Base-by-base conservation (phyloP, 2,113 vertebrate genomes). In the Azemiops feae region DNA sequence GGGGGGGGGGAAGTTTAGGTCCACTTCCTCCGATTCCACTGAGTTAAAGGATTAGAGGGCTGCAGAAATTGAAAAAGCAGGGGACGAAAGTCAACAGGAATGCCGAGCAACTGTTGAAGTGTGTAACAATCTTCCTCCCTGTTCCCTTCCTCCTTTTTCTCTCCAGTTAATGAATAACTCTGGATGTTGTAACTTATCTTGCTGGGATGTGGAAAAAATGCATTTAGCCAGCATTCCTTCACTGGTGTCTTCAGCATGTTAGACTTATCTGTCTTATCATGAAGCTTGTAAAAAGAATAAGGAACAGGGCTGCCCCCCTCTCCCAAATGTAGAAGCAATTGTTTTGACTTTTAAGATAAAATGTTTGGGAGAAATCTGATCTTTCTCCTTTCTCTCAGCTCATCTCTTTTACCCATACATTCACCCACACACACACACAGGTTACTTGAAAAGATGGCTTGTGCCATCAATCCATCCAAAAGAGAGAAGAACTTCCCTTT, bases 91-190 rank as follows among this genome's bases (percentile, higher is more conserved):
- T 58, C 85, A 30, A 90, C 55, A 1, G 10, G 23, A 89, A 39
- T 54, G 53, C 50, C 53, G 23, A 81, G 89, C 81, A 94, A 95
- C 90, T 3, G 1, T 47, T 91, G 54, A 94, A 88, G 50, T 58
- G 45, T 39, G 60, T 10, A 86, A 81, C 34, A 81, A 81, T 81
- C 87, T n/a, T 8, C 0, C 58, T 45, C 87, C 14, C 90, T 55
- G 34, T 55, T 74, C 18, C 3, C 9, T 30, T 45, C 91, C 23
- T 2, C 25, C 14, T 94, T 95, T 93, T 95, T 91, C 93, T 95
- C 93, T 23, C 55, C 92, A 92, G 93, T 89, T 89, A 93, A 87
- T 95, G 95, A 96, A 95, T 93, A 96, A 93, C 88, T 95, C 86
- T 88, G 91, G 91, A 89, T 92, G 64, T 60, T 94, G 87, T 95